phyloP scores from a whole-genome alignment of 2,888 invertebrate genomes.

The Pomacea canaliculata region DNA sequence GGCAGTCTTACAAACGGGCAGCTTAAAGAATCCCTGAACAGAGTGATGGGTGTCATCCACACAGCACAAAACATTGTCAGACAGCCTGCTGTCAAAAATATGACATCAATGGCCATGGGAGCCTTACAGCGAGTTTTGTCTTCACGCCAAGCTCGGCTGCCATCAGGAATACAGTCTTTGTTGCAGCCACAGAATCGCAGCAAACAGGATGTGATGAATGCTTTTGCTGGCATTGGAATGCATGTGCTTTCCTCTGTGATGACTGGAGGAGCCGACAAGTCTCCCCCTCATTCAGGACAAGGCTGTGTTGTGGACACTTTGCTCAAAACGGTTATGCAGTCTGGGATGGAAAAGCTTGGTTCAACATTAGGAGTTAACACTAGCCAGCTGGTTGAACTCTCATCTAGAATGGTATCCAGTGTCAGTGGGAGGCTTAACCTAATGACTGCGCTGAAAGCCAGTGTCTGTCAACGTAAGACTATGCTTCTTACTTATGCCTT shows the following conservation, averaged over 20 bases:
- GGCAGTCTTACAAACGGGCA: background rate
- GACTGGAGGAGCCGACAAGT: background rate
- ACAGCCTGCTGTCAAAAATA: background rate
- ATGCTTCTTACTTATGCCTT: background rate
- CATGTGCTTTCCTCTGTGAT: background rate
- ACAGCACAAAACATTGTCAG: conserved; percentile 1
- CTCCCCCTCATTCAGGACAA: background rate
- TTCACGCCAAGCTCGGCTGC: background rate
- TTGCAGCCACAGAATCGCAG: too few relatives aligned
- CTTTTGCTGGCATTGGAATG: background rate
- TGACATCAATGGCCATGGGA: conserved; percentile 12
- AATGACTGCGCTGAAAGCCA: background rate
- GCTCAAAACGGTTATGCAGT: background rate
- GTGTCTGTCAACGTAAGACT: background rate
- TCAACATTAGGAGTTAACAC: too few relatives aligned
- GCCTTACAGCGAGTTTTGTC: conserved; percentile 9
- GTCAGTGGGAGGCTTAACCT: background rate
- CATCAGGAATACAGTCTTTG: background rate
- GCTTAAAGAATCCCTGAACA: background rate
- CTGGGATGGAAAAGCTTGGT: background rate
- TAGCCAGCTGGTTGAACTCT: background rate
- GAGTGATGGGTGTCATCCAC: background rate
- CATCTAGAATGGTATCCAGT: background rate
- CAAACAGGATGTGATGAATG: too few relatives aligned
- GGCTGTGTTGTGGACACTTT: conserved; percentile 1